Conservation (phyloP, 1,140 invertebrate genomes). For the Dendrolimus kikuchii region DNA sequence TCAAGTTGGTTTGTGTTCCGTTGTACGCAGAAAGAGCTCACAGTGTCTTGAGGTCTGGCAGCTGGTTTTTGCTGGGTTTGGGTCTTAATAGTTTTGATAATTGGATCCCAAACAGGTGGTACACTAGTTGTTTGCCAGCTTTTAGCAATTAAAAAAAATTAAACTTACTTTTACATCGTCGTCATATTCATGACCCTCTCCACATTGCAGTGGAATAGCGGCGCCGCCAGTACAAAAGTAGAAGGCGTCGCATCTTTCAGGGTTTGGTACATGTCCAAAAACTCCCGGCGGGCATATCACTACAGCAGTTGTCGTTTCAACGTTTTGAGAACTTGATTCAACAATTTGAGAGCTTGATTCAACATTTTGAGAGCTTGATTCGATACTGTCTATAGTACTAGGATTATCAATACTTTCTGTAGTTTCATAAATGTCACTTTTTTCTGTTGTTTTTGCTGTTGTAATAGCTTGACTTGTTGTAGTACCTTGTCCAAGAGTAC, state of each 20-base stretch:
- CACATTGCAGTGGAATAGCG: conserved; percentile 1
- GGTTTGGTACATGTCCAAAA: conserved; percentile 1
- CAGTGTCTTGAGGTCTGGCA: too few relatives aligned
- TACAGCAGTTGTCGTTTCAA: conserved; percentile 5
- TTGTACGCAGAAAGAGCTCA: too few relatives aligned
- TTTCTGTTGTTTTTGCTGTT: too few relatives aligned
- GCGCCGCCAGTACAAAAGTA: not conserved
- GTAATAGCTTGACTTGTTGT: not conserved
- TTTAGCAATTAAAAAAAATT: not conserved
- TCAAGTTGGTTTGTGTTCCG: too few relatives aligned
- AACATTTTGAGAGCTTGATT: too few relatives aligned
- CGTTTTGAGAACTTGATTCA: not conserved
- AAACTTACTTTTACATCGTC: not conserved
- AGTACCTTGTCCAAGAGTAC: conserved; percentile 8
- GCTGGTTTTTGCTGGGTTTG: too few relatives aligned
- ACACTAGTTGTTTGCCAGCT: not conserved
- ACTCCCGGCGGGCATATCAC: conserved; percentile 2
- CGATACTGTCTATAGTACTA: too few relatives aligned
- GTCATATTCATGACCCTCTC: conserved; percentile 2
- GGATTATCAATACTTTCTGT: too few relatives aligned
- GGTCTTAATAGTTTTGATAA: too few relatives aligned
- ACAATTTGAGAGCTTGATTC: too few relatives aligned
- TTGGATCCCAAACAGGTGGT: too few relatives aligned
- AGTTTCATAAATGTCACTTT: too few relatives aligned
- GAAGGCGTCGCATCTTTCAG: conserved; percentile 1